Conservation (phyloP, 2,113 vertebrate species). For the Pelvicachromis taeniatus region DNA sequence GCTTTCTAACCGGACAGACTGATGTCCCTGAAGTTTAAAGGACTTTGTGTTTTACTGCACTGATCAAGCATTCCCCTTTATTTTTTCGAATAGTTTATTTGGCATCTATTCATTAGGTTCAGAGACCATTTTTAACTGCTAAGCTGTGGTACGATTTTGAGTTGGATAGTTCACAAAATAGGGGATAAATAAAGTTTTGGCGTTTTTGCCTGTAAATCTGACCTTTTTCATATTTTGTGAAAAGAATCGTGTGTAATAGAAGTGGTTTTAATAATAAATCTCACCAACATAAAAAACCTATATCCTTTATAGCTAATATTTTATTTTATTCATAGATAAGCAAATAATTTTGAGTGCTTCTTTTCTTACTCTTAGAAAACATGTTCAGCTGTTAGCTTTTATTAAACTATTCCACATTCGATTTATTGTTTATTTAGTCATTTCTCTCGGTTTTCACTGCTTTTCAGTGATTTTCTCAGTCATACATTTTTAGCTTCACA, state of each 20-base stretch:
- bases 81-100: neutral
- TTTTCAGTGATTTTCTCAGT: neutral
- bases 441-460: neutral
- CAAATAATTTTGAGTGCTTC: neutral
- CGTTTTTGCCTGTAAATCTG: neutral
- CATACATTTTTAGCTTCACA: neutral
- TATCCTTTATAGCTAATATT: neutral
- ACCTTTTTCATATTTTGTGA: neutral
- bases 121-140: neutral
- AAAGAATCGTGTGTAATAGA: neutral
- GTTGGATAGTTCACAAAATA: neutral
- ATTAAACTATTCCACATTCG: neutral
- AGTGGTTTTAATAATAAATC: conserved; percentile 7
- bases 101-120: neutral
- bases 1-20: neutral
- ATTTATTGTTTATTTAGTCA: neutral
- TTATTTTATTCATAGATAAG: neutral
- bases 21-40: neutral
- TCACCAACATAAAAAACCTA: neutral
- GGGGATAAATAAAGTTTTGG: neutral
- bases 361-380: neutral
- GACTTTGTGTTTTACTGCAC: neutral
- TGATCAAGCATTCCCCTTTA: neutral
- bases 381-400: neutral
- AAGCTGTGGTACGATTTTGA: neutral